A percentile compares a stretch with the other conserved stretches of the same genome.
phyloP scores from a whole-genome alignment of 2,797 vertebrate genomes.

The Sebastes ruberrimus region DNA sequence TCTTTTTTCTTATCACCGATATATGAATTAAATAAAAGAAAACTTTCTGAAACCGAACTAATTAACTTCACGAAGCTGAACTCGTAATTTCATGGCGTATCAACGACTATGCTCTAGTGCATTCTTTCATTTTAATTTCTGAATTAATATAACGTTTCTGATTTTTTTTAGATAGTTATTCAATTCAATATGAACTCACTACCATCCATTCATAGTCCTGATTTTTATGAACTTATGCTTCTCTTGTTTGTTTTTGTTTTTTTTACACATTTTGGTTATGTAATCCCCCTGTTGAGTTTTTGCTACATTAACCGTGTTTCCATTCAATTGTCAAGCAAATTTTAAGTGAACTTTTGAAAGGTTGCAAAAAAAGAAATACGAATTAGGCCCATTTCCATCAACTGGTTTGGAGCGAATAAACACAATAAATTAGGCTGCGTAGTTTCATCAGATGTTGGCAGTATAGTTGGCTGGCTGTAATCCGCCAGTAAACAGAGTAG shows the following conservation, averaged over 20 bases:
- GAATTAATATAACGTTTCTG: not conserved
- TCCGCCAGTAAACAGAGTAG: not conserved
- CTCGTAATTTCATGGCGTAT: not conserved
- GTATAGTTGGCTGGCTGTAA: not conserved
- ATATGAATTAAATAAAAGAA: not conserved
- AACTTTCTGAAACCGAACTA: not conserved
- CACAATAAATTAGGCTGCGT: not conserved
- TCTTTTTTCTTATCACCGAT: not conserved
- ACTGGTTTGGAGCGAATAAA: not conserved
- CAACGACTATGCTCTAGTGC: not conserved
- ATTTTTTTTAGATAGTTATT: not conserved
- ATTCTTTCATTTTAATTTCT: not conserved
- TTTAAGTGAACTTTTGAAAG: not conserved
- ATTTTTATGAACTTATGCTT: not conserved
- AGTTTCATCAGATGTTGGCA: not conserved
- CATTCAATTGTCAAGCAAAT: not conserved
- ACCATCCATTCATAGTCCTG: not conserved
- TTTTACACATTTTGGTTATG: not conserved
- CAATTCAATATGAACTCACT: not conserved
- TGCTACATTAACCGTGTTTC: not conserved
- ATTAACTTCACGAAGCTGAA: not conserved
- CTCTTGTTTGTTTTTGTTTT: no score
- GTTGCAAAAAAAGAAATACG: not conserved
- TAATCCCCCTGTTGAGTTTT: no score
- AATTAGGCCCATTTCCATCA: not conserved